Evolutionary conservation across 2,888 invertebrate genomes (phyloP).

Genomic region (Cheilosia scutellata): DNA sequence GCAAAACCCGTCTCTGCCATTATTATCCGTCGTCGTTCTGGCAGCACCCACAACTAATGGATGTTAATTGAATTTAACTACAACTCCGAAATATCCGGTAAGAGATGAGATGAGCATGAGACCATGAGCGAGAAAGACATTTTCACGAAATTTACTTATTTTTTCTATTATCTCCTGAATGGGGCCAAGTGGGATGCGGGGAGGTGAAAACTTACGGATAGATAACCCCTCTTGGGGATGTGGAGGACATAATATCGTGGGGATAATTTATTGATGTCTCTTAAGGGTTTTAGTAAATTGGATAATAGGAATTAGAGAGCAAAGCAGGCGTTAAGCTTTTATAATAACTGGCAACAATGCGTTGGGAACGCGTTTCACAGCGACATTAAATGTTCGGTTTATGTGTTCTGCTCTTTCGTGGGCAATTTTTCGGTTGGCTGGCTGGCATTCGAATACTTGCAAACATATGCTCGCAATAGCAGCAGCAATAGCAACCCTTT

Average conservation of each 20-base stretch:
- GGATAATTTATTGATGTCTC: slow-evolving; percentile 68
- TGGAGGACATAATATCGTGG: slow-evolving; percentile 57
- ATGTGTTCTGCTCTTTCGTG: slow-evolving; percentile 21
- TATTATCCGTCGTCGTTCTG: slow-evolving; percentile 47
- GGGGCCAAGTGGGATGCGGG: not conserved
- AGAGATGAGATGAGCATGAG: slow-evolving; percentile 32
- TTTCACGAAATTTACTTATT: slow-evolving; percentile 64
- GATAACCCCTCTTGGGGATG: slow-evolving; percentile 4
- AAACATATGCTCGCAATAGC: slow-evolving; percentile 33
- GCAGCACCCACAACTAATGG: slow-evolving; percentile 65
- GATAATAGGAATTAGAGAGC: slow-evolving; percentile 69
- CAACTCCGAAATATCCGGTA: slow-evolving; percentile 56
- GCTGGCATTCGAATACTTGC: slow-evolving; percentile 6
- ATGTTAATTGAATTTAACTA: slow-evolving; percentile 74
- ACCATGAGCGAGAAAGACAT: slow-evolving; percentile 16
- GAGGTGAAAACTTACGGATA: slow-evolving; percentile 22
- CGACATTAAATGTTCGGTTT: slow-evolving; percentile 51
- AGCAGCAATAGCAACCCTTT: slow-evolving; percentile 25
- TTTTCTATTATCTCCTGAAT: slow-evolving; percentile 35
- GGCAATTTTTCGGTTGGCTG: slow-evolving; percentile 35
- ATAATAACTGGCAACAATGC: slow-evolving; percentile 58
- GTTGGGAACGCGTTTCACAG: slow-evolving; percentile 36
- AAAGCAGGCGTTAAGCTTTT: slow-evolving; percentile 70
- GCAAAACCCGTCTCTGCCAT: slow-evolving; percentile 56
- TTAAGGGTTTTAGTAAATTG: slow-evolving; percentile 69